phyloP scores from a whole-genome alignment of 2,113 vertebrate genomes.

The Toxostoma redivivum region DNA sequence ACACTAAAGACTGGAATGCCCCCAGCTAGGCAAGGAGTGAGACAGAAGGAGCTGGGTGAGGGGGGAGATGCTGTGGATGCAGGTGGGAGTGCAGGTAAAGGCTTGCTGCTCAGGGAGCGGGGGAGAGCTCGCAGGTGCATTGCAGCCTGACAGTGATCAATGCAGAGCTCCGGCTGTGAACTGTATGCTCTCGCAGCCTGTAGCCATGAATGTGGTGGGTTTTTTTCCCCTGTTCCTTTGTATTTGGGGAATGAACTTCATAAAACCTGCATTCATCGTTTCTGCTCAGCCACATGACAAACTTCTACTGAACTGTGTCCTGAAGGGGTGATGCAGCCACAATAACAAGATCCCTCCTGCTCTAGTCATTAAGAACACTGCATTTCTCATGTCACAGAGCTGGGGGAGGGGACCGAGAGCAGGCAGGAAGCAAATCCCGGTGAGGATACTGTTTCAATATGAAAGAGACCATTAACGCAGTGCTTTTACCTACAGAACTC shows the following conservation, averaged over 20 bases:
- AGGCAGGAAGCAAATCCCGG: background rate
- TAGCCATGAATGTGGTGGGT: background rate
- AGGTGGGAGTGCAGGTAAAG: slow-evolving; percentile 27
- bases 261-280: slow-evolving; percentile 59
- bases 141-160: slow-evolving; percentile 48
- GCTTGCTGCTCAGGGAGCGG: background rate
- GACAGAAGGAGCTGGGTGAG: background rate
- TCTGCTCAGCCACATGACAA: slow-evolving; percentile 55
- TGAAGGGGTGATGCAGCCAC: slow-evolving; percentile 45
- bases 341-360: slow-evolving; percentile 57
- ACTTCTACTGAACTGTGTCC: slow-evolving; percentile 64
- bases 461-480: slow-evolving; percentile 18
- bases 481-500: background rate
- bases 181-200: slow-evolving; percentile 28
- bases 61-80: background rate
- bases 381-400: slow-evolving; percentile 19
- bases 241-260: slow-evolving; percentile 60
- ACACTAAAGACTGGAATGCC: rapidly evolving
- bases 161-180: slow-evolving; percentile 30
- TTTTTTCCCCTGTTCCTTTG: background rate
- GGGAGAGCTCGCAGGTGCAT: slow-evolving; percentile 25
- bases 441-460: slow-evolving; percentile 15
- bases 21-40: background rate
- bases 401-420: slow-evolving; percentile 13
- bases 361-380: slow-evolving; percentile 40